Base-by-base conservation (phyloP, 2,888 invertebrate genomes). In the Erebia ligea region DNA sequence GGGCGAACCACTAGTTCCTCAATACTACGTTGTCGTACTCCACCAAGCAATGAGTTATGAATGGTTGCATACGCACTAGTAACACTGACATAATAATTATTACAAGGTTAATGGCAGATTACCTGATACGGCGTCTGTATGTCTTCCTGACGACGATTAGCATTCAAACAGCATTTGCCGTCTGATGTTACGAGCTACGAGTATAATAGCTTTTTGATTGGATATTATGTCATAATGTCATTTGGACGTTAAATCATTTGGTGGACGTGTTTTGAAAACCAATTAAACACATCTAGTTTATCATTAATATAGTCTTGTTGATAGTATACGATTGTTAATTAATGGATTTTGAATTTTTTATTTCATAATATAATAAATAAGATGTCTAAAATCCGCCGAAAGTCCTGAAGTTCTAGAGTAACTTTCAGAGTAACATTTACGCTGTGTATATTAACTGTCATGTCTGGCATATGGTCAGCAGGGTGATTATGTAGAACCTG, bases 41-140 rank as follows among this genome's bases (percentile, higher is more conserved):
- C 13, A 25, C 5, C 5, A 57, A 25, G 56, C 21, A 48, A 62
- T 48, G n/a, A 48, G 15, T 64, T 64, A 64, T 54, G 57, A 58
- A 48, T 48, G 57, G 67, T 42, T 66, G 42, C 57, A 67, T 45
- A 58, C 11, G 19, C 13, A 48, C 34, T 52, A 34, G 34, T 52
- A 64, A 64, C 64, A 64, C 34, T 50, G 54, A 71, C 52, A 63
- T 67, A 61, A 80, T 62, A 68, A 66, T 73, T 74, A 66, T 73
- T 74, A 74, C 73, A 72, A 76, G 80, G 77, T 77, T 76, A 76
- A 76, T 75, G 76, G 68, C 68, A 67, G 75, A 73, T 78, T 77
- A 75, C 74, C 67, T 68, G 73, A 72, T 73, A 77, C 70, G 74
- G 72, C 57, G 13, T 72, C 74, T 73, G 56, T 68, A 25, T 34